phyloP scores from a whole-genome alignment of 1,140 invertebrate species.

The Campoletis sonorensis region DNA sequence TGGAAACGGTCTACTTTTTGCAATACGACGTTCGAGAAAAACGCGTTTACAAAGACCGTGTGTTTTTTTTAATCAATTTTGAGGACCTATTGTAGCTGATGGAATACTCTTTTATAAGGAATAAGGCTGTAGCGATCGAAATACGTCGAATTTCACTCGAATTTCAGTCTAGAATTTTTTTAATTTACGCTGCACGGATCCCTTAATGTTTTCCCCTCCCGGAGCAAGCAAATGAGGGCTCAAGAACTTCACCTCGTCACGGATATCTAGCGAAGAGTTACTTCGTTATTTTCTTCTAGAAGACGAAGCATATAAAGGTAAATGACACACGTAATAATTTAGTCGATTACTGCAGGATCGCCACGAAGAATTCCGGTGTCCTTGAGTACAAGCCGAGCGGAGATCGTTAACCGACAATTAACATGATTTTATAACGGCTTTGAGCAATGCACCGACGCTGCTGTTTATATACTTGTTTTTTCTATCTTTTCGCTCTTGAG shows the following conservation, averaged over 20 bases:
- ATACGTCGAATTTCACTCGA: no score
- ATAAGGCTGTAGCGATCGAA: no score
- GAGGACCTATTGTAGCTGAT: no score
- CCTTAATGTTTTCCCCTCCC: neutral
- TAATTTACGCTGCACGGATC: no score
- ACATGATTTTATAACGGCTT: constrained; percentile 68
- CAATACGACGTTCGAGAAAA: no score
- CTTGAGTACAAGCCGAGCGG: constrained; percentile 55
- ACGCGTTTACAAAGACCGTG: no score
- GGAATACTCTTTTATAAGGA: no score
- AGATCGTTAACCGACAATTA: constrained; percentile 66
- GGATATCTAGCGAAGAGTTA: constrained; percentile 26
- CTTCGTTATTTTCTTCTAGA: neutral
- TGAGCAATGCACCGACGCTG: constrained; percentile 63
- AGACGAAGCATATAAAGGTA: neutral
- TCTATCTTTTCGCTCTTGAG: neutral
- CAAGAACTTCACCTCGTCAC: constrained; percentile 29
- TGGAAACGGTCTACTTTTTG: no score
- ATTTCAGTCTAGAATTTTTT: no score
- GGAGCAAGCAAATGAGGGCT: constrained; percentile 2
- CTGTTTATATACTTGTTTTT: constrained; percentile 6
- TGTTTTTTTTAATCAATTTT: no score
- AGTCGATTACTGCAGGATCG: constrained; percentile 46
- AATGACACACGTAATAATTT: constrained; percentile 19
- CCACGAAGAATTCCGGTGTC: constrained; percentile 63